These are phyloP conservation scores for Mythimna lalbum DNA, from an alignment of 2,888 invertebrate genomes.

Conservation along the genomic window DNA sequence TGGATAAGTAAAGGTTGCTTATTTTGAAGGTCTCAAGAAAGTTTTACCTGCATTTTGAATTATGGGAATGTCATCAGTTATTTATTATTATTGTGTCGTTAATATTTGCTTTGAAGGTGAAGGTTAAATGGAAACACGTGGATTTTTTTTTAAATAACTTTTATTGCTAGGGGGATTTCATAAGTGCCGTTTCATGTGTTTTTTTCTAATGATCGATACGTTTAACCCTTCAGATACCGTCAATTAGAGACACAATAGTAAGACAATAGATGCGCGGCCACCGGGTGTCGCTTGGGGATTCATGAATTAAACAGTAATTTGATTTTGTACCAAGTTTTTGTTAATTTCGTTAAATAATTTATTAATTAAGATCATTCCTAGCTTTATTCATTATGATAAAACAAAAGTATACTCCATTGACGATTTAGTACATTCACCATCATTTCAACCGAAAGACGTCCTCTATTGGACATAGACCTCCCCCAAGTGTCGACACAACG, in stretches of 20 bases:
- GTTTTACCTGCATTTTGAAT: neutral
- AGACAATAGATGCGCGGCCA: too few relatives aligned
- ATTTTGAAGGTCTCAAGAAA: neutral
- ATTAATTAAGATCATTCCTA: too few relatives aligned
- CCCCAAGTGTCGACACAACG: too few relatives aligned
- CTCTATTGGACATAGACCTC: too few relatives aligned
- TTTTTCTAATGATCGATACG: neutral
- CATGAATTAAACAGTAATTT: neutral
- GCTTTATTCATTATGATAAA: too few relatives aligned
- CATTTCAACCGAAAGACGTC: too few relatives aligned
- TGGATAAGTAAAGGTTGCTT: neutral
- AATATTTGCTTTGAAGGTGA: conserved; percentile 2
- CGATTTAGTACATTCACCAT: conserved; percentile 20
- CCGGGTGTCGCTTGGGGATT: too few relatives aligned
- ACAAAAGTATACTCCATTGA: conserved; percentile 6
- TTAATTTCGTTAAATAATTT: too few relatives aligned
- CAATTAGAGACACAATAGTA: too few relatives aligned
- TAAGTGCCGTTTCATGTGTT: neutral
- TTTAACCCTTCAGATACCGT: too few relatives aligned
- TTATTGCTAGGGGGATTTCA: neutral
- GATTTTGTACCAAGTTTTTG: neutral
- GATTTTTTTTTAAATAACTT: conserved; percentile 1
- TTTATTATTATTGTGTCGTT: conserved; percentile 14
- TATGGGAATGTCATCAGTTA: conserved; percentile 16
- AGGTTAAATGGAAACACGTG: neutral